Conservation (phyloP, 92 coral and sea anemone species). For the Actinostola sp. region DNA sequence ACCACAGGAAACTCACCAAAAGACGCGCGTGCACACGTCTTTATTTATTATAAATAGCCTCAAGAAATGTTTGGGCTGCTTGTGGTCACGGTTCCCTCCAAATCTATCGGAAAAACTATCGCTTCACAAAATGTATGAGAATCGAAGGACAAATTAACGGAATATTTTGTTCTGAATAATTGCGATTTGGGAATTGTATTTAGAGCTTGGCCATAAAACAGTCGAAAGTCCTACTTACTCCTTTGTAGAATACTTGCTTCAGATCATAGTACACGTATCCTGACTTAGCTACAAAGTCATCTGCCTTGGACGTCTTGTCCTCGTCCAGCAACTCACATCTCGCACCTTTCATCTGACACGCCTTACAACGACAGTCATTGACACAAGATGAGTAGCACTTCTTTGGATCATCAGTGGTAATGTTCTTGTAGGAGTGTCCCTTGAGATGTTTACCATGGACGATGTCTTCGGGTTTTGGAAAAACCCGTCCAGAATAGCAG, state of each 20-base stretch:
- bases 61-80: too few relatives aligned
- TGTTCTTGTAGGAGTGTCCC: slow-evolving; percentile 30
- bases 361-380: slow-evolving; percentile 45
- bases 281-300: slow-evolving; percentile 1
- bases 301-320: slow-evolving; percentile 30
- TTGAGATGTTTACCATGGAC: slow-evolving; percentile 1
- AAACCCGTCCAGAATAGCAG: background rate
- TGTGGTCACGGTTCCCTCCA: too few relatives aligned
- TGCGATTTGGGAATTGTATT: too few relatives aligned
- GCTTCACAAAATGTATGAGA: too few relatives aligned
- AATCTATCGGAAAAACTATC: too few relatives aligned
- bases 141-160: too few relatives aligned
- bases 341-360: slow-evolving; percentile 40
- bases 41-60: too few relatives aligned
- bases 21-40: too few relatives aligned
- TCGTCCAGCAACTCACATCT: slow-evolving; percentile 45
- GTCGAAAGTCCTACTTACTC: background rate
- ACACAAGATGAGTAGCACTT: slow-evolving; percentile 32
- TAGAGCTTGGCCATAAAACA: too few relatives aligned
- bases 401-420: slow-evolving; percentile 28
- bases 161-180: too few relatives aligned
- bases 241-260: slow-evolving; percentile 3
- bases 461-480: slow-evolving; percentile 2
- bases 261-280: slow-evolving; percentile 16
- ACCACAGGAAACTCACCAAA: too few relatives aligned